Evolutionary conservation across 2,113 vertebrate genomes (phyloP).

Genomic region (Petromus typicus): DNA sequence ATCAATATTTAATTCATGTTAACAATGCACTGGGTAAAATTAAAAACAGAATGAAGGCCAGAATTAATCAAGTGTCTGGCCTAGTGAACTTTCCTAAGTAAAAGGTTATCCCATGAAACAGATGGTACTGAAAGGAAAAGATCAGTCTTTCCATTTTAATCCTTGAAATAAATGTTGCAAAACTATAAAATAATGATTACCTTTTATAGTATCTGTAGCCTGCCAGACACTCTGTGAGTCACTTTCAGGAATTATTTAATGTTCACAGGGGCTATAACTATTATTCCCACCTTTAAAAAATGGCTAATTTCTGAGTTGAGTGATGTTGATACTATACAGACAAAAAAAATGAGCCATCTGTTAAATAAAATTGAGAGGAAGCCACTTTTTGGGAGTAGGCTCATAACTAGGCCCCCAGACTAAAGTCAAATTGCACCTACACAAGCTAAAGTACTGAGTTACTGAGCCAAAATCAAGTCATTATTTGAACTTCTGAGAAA

Average conservation of each 20-base stretch:
- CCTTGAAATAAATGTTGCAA: constrained; percentile 33
- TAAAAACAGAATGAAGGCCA: neutral
- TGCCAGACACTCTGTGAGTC: neutral
- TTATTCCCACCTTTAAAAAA: neutral
- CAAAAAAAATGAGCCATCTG: no score
- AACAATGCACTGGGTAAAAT: neutral
- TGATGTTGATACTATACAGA: neutral
- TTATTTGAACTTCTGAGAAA: neutral
- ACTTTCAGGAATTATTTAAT: neutral
- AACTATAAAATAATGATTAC: neutral
- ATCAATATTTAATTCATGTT: constrained; percentile 37
- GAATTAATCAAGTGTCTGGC: neutral
- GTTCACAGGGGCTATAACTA: neutral
- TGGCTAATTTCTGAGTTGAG: neutral
- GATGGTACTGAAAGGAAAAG: neutral
- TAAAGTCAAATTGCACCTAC: neutral
- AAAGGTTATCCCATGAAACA: neutral
- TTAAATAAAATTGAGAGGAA: neutral
- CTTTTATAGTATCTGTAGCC: neutral
- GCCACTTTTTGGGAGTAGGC: neutral
- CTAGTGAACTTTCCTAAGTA: neutral
- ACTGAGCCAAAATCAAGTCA: neutral
- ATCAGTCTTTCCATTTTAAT: constrained; percentile 16
- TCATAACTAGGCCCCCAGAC: neutral
- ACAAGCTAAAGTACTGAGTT: neutral